These are phyloP conservation scores for Trileptium ribeirensis DNA, from an alignment of 2,888 invertebrate species.

Conservation along the genomic window DNA sequence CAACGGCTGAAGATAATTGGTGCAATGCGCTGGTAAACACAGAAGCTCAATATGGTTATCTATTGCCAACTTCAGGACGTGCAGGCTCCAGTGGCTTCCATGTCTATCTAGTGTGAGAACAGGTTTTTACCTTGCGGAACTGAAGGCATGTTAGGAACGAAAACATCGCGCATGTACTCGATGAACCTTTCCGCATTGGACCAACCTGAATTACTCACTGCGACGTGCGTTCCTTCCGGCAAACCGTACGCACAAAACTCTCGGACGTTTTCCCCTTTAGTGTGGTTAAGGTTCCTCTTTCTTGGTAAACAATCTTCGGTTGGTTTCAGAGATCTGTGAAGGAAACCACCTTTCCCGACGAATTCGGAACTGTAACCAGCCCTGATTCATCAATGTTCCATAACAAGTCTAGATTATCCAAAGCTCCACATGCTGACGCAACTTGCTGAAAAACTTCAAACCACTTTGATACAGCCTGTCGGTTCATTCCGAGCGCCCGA, in stretches of 20 bases:
- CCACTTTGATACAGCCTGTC: neutral
- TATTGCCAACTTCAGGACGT: neutral
- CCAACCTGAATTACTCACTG: neutral
- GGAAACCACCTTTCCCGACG: neutral
- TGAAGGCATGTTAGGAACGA: neutral
- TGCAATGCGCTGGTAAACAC: neutral
- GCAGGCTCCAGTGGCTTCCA: neutral
- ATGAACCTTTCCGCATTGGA: neutral
- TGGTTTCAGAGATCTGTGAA: neutral
- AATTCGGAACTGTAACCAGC: neutral
- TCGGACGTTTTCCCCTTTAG: neutral
- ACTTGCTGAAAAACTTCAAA: neutral
- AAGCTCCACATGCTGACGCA: neutral
- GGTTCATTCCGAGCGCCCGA: neutral
- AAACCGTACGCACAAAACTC: neutral
- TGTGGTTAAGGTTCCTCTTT: neutral
- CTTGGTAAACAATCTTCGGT: neutral
- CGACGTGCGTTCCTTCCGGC: neutral
- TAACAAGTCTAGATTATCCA: neutral
- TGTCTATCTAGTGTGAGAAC: neutral
- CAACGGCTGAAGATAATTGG: conserved; percentile 1
- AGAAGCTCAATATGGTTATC: too few relatives aligned
- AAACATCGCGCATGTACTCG: neutral
- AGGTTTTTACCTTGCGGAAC: neutral
- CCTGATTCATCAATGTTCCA: conserved; percentile 3